Conservation (phyloP, 2,113 vertebrate species). For the Cyanoderma ruficeps region DNA sequence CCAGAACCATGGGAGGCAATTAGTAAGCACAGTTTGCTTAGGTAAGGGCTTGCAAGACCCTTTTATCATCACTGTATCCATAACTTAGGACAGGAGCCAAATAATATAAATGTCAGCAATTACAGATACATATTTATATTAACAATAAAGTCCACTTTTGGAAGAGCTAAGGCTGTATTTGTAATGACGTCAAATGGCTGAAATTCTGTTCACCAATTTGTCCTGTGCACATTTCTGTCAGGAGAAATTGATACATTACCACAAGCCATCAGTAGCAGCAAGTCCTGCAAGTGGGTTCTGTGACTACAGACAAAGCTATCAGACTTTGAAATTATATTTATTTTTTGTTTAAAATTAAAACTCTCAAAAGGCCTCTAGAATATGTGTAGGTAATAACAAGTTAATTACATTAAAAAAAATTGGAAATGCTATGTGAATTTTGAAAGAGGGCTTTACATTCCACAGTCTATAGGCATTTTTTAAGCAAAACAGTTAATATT, state of each 20-base stretch:
- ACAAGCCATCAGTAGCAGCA: not conserved
- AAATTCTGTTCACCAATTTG: not conserved
- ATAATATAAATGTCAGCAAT: slow-evolving; percentile 49
- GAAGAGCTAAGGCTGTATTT: slow-evolving; percentile 7
- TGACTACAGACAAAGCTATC: not conserved
- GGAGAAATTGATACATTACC: not conserved
- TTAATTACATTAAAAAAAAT: not conserved
- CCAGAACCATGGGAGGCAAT: slow-evolving; percentile 21
- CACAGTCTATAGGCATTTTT: not conserved
- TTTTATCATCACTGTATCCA: slow-evolving; percentile 33
- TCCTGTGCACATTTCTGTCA: not conserved
- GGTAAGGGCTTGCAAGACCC: slow-evolving; percentile 20
- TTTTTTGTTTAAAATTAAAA: slow-evolving; percentile 31
- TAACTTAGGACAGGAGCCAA: slow-evolving; percentile 33
- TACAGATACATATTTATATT: slow-evolving; percentile 27
- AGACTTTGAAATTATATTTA: not conserved
- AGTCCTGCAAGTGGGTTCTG: not conserved
- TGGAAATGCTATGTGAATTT: not conserved
- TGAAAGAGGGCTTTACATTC: not conserved
- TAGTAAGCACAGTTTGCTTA: slow-evolving; percentile 20
- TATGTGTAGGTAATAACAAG: not conserved
- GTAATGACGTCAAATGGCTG: slow-evolving; percentile 25
- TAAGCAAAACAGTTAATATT: not conserved
- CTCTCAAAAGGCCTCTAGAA: not conserved
- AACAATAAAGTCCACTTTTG: slow-evolving; percentile 38